Evolutionary conservation across 2,797 vertebrate genomes (phyloP).

Genomic region (Crenuchus spilurus): DNA sequence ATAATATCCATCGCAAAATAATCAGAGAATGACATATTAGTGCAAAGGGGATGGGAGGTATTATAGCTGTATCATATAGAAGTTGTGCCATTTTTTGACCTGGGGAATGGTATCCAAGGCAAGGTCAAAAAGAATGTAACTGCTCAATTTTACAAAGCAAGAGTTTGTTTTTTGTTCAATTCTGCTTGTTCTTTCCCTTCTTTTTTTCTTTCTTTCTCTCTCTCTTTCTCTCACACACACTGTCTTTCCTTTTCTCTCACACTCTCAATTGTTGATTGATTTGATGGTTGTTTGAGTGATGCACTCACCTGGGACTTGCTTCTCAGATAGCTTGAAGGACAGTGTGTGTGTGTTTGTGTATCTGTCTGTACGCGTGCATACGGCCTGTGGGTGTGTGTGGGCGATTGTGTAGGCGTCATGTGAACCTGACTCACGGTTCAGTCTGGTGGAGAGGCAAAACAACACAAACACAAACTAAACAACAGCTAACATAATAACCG

Average conservation of each 20-base stretch:
- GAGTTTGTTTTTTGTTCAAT: background rate
- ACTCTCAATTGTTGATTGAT: background rate
- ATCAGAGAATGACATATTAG: no score
- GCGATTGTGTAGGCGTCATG: constrained; percentile 45
- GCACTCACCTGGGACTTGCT: constrained; percentile 32
- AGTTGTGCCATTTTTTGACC: no score
- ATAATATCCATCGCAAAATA: no score
- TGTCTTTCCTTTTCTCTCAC: background rate
- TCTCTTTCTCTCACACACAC: background rate
- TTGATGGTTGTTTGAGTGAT: constrained; percentile 14
- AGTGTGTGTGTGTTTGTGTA: constrained; percentile 31
- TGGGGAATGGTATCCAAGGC: background rate
- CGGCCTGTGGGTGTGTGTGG: constrained; percentile 47
- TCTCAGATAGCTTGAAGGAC: constrained; percentile 35
- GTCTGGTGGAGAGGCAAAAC: constrained; percentile 49
- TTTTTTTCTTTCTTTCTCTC: background rate
- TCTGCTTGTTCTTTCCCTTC: background rate
- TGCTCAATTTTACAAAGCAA: background rate
- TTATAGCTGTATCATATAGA: no score
- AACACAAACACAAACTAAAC: constrained; percentile 50
- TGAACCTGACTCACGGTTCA: constrained; percentile 55
- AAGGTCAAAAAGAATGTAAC: background rate
- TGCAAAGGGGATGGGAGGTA: no score
- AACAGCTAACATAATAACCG: background rate
- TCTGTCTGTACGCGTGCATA: constrained; percentile 28